Percentiles rank a stretch among this genome's conserved stretches.
Evolutionary conservation across 2,888 invertebrate genomes (phyloP).

Genomic region (Salticus scenicus): DNA sequence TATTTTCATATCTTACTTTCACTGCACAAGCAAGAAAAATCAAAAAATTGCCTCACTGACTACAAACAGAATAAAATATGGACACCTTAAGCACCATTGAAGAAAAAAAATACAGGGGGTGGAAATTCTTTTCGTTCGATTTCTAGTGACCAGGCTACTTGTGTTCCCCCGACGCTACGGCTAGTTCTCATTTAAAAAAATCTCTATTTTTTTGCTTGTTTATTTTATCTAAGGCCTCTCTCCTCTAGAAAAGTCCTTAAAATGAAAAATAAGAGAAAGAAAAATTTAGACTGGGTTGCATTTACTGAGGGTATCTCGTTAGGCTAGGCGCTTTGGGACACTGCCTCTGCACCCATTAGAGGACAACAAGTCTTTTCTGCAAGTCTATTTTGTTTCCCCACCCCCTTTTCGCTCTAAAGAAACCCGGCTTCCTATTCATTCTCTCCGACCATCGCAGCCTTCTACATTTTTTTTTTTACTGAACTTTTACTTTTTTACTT

Average conservation of each 20-base stretch:
- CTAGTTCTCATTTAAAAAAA: slow-evolving; percentile 48
- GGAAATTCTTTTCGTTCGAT: slow-evolving; percentile 18
- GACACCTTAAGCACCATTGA: slow-evolving; percentile 36
- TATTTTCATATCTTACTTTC: slow-evolving; percentile 39
- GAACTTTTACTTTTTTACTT: slow-evolving; percentile 5
- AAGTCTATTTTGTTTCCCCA: slow-evolving; percentile 42
- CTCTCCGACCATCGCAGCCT: slow-evolving; percentile 12
- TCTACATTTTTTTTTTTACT: neutral
- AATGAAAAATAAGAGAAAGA: slow-evolving; percentile 58
- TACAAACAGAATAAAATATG: slow-evolving; percentile 53
- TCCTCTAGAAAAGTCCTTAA: slow-evolving; percentile 47
- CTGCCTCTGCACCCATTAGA: slow-evolving; percentile 40
- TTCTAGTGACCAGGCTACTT: slow-evolving; percentile 44
- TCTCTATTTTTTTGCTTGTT: slow-evolving; percentile 30
- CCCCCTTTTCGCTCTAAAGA: neutral
- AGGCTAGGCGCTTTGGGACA: slow-evolving; percentile 46
- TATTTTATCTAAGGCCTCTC: slow-evolving; percentile 23
- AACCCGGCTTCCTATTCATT: slow-evolving; percentile 25
- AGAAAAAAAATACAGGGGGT: slow-evolving; percentile 19
- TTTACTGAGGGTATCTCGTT: slow-evolving; percentile 58
- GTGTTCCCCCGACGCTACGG: slow-evolving; percentile 29
- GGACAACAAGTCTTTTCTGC: slow-evolving; percentile 59
- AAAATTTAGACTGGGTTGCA: slow-evolving; percentile 49
- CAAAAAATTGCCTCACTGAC: slow-evolving; percentile 10
- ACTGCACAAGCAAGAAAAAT: neutral